Evolutionary conservation across 2,797 vertebrate genomes (phyloP).

Genomic region (Poecilia velifera): DNA sequence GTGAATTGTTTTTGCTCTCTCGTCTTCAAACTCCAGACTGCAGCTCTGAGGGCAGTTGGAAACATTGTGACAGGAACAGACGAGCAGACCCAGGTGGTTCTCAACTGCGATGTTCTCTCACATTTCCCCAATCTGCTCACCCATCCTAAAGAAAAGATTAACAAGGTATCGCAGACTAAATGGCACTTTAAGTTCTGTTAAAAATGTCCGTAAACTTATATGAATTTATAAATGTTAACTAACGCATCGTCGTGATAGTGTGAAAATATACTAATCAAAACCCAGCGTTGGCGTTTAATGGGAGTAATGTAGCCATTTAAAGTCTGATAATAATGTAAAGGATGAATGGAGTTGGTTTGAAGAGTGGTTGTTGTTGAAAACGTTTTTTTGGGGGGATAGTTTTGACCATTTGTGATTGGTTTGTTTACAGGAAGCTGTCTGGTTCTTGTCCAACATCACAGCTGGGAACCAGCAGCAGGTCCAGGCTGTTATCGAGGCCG

Average conservation of each 20-base stretch:
- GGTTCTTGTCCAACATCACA: conserved; percentile 99
- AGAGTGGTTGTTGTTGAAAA: background rate
- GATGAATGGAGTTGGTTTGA: background rate
- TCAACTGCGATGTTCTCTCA: conserved; percentile 97
- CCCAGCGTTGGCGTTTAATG: background rate
- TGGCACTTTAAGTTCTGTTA: background rate
- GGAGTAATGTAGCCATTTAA: background rate
- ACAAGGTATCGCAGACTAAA: conserved; percentile 85
- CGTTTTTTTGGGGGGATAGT: background rate
- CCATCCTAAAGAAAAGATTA: conserved; percentile 99
- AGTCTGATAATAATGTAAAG: background rate
- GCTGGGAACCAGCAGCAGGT: conserved; percentile 99
- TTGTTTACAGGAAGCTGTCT: conserved; percentile 92
- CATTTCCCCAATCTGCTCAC: conserved; percentile 97
- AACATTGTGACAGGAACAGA: conserved; percentile 99
- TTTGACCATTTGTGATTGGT: conserved; percentile 46
- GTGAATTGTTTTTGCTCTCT: background rate
- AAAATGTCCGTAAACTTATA: background rate
- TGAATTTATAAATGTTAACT: background rate
- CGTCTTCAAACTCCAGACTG: conserved; percentile 82
- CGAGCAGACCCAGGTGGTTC: conserved; percentile 98
- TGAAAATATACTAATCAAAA: background rate
- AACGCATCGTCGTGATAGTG: background rate
- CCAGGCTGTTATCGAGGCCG: conserved; percentile 97
- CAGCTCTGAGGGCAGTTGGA: conserved; percentile 96